Conservation (phyloP, 1,140 invertebrate species). For the Monomorium pharaonis region DNA sequence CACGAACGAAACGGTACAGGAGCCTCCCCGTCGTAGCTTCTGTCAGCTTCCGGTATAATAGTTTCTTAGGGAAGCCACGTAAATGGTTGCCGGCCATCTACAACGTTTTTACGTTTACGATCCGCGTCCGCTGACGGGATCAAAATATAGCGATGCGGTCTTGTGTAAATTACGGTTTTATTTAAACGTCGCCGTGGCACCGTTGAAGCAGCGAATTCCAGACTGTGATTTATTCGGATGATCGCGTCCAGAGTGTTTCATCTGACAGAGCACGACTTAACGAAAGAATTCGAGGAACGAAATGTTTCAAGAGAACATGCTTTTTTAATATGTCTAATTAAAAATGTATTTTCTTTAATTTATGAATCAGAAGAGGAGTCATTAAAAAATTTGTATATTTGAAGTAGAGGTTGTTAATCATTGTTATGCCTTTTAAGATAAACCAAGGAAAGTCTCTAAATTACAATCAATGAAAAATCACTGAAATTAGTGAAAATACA, state of each 20-base stretch:
- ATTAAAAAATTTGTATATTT: neutral
- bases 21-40: conserved; percentile 12
- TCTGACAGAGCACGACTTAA: neutral
- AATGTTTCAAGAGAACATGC: neutral
- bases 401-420: neutral
- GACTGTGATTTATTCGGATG: conserved; percentile 30
- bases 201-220: conserved; percentile 17
- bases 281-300: neutral
- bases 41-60: conserved; percentile 69
- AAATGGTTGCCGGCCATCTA: neutral
- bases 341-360: neutral
- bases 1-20: conserved; percentile 41
- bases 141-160: conserved; percentile 14
- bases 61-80: conserved; percentile 54
- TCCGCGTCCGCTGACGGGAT: neutral
- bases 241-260: neutral
- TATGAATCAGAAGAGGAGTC: too few species aligned
- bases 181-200: neutral
- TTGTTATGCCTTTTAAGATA: neutral
- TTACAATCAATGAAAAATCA: too few species aligned
- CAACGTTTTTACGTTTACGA: conserved; percentile 40
- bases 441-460: neutral
- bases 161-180: conserved; percentile 38
- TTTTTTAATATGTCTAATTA: neutral
- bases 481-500: too few species aligned